phyloP scores from a whole-genome alignment of 2,888 invertebrate genomes.

The Andricus quercusramuli region DNA sequence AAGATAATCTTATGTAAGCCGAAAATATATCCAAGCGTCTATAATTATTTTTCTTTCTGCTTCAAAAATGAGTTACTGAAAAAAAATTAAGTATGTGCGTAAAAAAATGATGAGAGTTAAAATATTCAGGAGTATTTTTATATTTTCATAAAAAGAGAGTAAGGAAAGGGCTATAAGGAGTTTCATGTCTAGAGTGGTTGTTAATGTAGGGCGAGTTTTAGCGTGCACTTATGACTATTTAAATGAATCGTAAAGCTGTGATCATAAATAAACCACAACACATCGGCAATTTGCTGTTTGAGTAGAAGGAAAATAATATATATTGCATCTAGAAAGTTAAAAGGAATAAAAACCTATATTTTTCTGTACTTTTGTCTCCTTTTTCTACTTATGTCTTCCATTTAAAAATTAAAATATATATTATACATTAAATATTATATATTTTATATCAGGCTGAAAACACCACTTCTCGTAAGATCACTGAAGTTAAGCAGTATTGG shows the following conservation, averaged over 20 bases:
- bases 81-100: not conserved
- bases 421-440: too few species aligned
- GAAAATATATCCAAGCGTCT: not conserved
- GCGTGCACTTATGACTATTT: not conserved
- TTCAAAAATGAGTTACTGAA: not conserved
- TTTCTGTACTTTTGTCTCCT: not conserved
- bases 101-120: too few species aligned
- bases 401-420: too few species aligned
- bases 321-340: not conserved
- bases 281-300: not conserved
- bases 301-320: not conserved
- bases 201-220: not conserved
- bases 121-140: not conserved
- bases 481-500: too few species aligned
- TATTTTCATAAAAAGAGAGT: not conserved
- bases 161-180: not conserved
- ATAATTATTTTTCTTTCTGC: not conserved
- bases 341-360: not conserved
- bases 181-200: too few species aligned
- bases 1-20: not conserved
- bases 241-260: not conserved
- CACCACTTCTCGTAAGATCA: too few species aligned
- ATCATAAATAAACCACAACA: not conserved
- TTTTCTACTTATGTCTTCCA: too few species aligned
- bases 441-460: too few species aligned